Evolutionary conservation across 2,113 vertebrate species (phyloP), one percentile per base, ranked within the genome.

Genomic region (Osmerus eperlanus): DNA sequence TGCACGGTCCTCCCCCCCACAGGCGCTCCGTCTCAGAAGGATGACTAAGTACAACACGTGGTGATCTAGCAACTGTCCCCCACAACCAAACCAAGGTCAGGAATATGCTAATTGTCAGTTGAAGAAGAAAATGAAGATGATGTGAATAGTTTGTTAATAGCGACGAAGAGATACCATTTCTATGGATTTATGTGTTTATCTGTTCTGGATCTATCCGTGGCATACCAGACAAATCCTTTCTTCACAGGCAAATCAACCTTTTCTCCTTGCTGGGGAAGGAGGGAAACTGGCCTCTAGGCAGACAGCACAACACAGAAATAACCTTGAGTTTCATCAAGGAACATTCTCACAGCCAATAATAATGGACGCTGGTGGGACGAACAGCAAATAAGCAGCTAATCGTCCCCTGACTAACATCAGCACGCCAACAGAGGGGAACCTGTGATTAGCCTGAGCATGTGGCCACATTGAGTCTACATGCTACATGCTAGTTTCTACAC

Each of bases 281-380:
- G 5, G 68, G 72, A 79, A 73, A 72, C 69, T 68, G 76, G 65
- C 74, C 58, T 32, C 68, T 73, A 65, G 77, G 69, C 70, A 90
- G 86, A 86, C 90, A 77, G 84, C 80, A 74, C 85, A 80, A 78
- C 83, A 84, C 79, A 85, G 89, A 91, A 92, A 92, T 90, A 92
- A 92, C 91, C 91, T 91, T 91, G 89, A 90, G 90, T 90, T 91
- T 89, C 88, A 91, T 91, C 90, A 89, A 89, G 86, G 86, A 92
- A 90, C 41, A 90, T 90, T 92, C 89, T 91, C 90, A 90, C 91
- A 91, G 88, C 88, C 89, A 91, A 91, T 91, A 90, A 92, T 92
- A 91, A 91, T 87, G 91, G 82, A 90, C 80, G 85, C 90, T 89
- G 88, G 85, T 73, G 88, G 87, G 89, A 91, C 66, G 72, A 81